These are phyloP conservation scores for Artemia franciscana DNA, from an alignment of 1,140 invertebrate species.

Conservation along the genomic window DNA sequence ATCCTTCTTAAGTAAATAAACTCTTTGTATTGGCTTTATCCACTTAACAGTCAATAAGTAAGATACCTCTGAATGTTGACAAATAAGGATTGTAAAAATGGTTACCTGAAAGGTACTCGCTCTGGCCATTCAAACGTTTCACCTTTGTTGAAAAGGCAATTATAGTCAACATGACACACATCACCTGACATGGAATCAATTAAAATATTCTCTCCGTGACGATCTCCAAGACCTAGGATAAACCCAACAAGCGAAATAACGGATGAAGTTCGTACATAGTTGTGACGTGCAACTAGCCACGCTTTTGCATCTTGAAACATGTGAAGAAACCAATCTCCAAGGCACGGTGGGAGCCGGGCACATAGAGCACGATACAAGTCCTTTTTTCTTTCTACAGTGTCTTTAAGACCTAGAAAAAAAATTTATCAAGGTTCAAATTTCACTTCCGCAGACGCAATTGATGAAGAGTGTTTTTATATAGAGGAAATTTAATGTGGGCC, in stretches of 20 bases:
- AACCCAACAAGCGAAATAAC: constrained; percentile 98
- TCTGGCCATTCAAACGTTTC: constrained; percentile 75
- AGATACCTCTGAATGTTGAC: too few relatives aligned
- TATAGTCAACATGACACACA: constrained; percentile 92
- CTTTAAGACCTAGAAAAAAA: constrained; percentile 23
- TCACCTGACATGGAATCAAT: constrained; percentile 77
- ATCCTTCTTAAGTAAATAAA: too few relatives aligned
- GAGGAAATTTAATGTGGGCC: too few relatives aligned
- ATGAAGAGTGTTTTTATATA: too few relatives aligned
- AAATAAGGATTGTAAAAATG: neutral
- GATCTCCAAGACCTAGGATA: constrained; percentile 83
- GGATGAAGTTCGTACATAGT: constrained; percentile 70
- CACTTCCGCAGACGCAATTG: too few relatives aligned
- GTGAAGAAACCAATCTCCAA: constrained; percentile 70
- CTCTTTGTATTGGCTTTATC: too few relatives aligned
- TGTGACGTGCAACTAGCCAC: constrained; percentile 64
- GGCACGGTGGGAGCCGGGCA: constrained; percentile 52
- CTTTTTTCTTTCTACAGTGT: constrained; percentile 40
- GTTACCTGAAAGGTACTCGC: constrained; percentile 62
- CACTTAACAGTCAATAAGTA: too few relatives aligned
- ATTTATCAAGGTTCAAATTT: too few relatives aligned
- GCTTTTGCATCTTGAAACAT: constrained; percentile 70
- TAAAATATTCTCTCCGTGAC: constrained; percentile 92
- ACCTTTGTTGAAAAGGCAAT: constrained; percentile 86
- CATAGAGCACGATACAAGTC: constrained; percentile 43